These are phyloP conservation scores for Shargacucullia verbasci DNA, from an alignment of 2,888 invertebrate genomes.

Conservation along the genomic window DNA sequence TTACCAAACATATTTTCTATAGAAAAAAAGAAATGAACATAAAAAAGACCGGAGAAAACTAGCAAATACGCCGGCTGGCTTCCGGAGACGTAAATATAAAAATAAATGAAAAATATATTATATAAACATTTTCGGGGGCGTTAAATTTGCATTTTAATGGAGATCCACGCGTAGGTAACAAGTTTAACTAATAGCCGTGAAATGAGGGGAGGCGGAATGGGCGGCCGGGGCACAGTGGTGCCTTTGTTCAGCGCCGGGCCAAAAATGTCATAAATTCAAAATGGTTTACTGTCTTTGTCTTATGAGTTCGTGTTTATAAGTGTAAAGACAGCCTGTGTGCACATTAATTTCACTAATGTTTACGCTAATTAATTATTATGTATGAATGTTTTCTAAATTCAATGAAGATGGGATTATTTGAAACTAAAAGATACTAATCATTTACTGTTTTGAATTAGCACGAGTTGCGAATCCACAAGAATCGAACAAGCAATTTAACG, in stretches of 20 bases:
- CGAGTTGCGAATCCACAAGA: too few species aligned
- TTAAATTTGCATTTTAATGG: slow-evolving; percentile 89
- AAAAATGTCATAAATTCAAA: slow-evolving; percentile 58
- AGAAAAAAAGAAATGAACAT: slow-evolving; percentile 31
- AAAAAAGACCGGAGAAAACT: slow-evolving; percentile 42
- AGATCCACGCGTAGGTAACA: slow-evolving; percentile 86
- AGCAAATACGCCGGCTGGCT: slow-evolving; percentile 43
- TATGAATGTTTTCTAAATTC: too few species aligned
- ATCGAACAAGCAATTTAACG: too few species aligned
- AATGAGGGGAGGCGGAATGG: slow-evolving; percentile 76
- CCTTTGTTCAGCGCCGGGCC: slow-evolving; percentile 51
- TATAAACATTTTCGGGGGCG: slow-evolving; percentile 83
- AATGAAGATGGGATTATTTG: too few species aligned
- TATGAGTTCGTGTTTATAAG: slow-evolving; percentile 48
- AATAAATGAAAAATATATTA: slow-evolving; percentile 78
- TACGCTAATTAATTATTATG: too few species aligned
- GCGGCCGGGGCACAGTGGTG: slow-evolving; percentile 51
- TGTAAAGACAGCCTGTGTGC: slow-evolving; percentile 32
- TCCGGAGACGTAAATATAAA: slow-evolving; percentile 61
- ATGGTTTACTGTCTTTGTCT: slow-evolving; percentile 52
- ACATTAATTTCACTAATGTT: slow-evolving; percentile 13
- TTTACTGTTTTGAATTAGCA: too few species aligned
- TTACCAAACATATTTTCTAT: slow-evolving; percentile 41
- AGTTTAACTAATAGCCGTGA: slow-evolving; percentile 87
- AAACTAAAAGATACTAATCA: too few species aligned